Evolutionary conservation across 2,888 invertebrate species (phyloP).

Genomic region (Scaeva pyrastri): DNA sequence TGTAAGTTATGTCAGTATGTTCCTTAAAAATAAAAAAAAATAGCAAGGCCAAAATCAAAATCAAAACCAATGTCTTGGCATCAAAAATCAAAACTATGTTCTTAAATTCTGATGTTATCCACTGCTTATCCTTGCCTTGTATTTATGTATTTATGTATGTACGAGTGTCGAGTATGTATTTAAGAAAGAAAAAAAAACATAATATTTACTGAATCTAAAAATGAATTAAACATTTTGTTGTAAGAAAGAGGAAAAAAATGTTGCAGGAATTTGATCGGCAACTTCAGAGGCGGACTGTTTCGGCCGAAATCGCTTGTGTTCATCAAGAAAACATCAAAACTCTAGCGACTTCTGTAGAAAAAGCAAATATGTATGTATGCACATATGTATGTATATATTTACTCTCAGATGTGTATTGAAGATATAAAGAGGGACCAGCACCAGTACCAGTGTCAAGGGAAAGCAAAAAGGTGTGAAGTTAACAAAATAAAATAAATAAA

Average conservation of each 20-base stretch:
- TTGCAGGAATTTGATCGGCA: slow-evolving; percentile 70
- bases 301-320: slow-evolving; percentile 54
- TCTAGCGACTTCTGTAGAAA: slow-evolving; percentile 58
- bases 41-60: background rate
- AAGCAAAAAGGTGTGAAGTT: slow-evolving; percentile 60
- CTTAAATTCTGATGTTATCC: slow-evolving; percentile 18
- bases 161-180: background rate
- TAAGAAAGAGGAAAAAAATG: slow-evolving; percentile 25
- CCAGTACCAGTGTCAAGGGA: slow-evolving; percentile 66
- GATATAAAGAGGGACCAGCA: slow-evolving; percentile 3
- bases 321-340: slow-evolving; percentile 61
- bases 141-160: no score
- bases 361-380: slow-evolving; percentile 29
- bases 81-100: background rate
- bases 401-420: background rate
- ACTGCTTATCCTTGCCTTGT: slow-evolving; percentile 31
- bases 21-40: background rate
- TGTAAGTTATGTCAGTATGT: background rate
- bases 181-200: no score
- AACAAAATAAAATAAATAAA: slow-evolving; percentile 40
- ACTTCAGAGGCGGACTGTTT: slow-evolving; percentile 53
- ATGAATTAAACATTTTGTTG: slow-evolving; percentile 73
- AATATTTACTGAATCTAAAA: slow-evolving; percentile 59
- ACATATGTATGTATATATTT: background rate
- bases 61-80: background rate